Percentiles rank a stretch among this genome's conserved stretches.
These are phyloP conservation scores for Megaleporinus macrocephalus DNA, from an alignment of 2,113 vertebrate genomes.

Conservation along the genomic window DNA sequence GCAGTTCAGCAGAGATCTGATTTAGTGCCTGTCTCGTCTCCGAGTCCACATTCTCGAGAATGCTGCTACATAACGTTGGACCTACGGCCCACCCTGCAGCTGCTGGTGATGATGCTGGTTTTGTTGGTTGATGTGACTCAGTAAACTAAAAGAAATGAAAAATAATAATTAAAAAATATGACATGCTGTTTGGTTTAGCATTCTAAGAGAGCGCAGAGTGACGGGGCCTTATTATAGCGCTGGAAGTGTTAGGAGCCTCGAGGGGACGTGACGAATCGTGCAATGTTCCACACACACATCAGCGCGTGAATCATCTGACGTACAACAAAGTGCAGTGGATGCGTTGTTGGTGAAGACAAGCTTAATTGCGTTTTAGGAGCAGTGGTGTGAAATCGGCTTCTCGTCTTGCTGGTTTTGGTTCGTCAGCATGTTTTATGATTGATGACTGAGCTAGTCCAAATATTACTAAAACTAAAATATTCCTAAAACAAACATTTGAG, in stretches of 20 bases:
- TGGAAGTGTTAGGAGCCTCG: conserved; percentile 51
- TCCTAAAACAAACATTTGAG: too few species aligned
- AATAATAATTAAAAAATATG: neutral
- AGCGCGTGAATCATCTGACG: conserved; percentile 51
- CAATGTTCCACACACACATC: neutral
- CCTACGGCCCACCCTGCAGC: too few species aligned
- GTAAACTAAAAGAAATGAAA: too few species aligned
- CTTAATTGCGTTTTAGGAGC: conserved; percentile 65
- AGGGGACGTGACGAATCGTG: conserved; percentile 34
- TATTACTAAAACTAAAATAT: too few species aligned
- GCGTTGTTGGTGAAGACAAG: conserved; percentile 34
- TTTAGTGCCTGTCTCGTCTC: too few species aligned
- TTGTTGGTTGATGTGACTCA: too few species aligned
- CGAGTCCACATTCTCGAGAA: too few species aligned
- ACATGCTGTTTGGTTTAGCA: neutral
- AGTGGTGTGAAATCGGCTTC: conserved; percentile 61
- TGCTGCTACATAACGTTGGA: too few species aligned
- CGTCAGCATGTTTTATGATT: conserved; percentile 10
- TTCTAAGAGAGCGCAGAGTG: neutral
- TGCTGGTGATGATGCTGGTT: too few species aligned
- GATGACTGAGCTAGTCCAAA: too few species aligned
- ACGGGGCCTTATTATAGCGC: neutral
- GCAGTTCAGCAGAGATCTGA: neutral
- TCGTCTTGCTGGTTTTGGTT: conserved; percentile 22
- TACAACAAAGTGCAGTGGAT: conserved; percentile 14